Percentiles rank a stretch among this genome's conserved stretches.
Conservation (phyloP, 53 echinoderm and acorn worm genomes). For the Holothuria scabra region DNA sequence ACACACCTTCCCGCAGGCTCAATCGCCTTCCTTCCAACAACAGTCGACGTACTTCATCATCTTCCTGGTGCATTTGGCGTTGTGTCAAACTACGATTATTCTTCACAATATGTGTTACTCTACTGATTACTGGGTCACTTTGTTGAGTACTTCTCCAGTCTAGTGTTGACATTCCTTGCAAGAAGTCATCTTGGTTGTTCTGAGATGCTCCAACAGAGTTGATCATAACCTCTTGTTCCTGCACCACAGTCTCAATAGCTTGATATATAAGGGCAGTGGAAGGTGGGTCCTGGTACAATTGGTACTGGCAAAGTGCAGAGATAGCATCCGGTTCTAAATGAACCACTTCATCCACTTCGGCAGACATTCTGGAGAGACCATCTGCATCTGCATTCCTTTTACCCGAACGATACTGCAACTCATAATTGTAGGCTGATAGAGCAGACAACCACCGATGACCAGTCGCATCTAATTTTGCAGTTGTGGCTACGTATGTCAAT, state of each 20-base stretch:
- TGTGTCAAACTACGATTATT: background rate
- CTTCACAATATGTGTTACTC: background rate
- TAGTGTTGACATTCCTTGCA: background rate
- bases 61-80: background rate
- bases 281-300: background rate
- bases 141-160: conserved; percentile 5
- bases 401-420: conserved; percentile 47
- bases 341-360: background rate
- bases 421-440: conserved; percentile 29
- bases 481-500: conserved; percentile 52
- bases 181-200: background rate
- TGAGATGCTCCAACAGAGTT: background rate
- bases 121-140: background rate
- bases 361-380: conserved; percentile 52
- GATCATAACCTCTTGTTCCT: background rate
- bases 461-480: conserved; percentile 68
- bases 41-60: conserved; percentile 8
- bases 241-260: background rate
- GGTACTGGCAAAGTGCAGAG: conserved; percentile 13
- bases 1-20: conserved; percentile 4
- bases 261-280: background rate
- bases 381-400: no score
- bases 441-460: conserved; percentile 62
- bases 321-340: background rate
- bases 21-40: conserved; percentile 44